A percentile compares a stretch with the other conserved stretches of the same genome.
phyloP scores from a whole-genome alignment of 2,888 invertebrate species.

The Diabrotica balteata region DNA sequence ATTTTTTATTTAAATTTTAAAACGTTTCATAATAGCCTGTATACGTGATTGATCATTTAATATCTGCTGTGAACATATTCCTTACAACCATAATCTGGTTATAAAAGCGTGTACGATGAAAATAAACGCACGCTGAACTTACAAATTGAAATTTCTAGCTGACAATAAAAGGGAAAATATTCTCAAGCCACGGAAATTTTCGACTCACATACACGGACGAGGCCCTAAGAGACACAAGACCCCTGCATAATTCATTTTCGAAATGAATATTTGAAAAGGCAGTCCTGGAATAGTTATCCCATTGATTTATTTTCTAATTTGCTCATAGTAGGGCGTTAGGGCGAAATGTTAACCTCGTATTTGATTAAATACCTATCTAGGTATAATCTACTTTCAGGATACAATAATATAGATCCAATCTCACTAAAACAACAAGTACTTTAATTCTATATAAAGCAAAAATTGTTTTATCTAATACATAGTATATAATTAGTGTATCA shows the following conservation, averaged over 20 bases:
- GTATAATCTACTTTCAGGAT: no score
- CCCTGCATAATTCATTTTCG: slow-evolving; percentile 23
- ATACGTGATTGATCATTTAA: no score
- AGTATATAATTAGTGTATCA: no score
- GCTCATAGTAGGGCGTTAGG: slow-evolving; percentile 1
- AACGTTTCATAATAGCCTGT: no score
- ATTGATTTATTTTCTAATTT: slow-evolving; percentile 26
- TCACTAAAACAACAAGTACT: no score
- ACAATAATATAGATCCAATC: no score
- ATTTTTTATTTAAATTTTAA: no score
- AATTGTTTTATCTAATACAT: no score
- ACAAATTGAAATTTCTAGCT: slow-evolving; percentile 24
- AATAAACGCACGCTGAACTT: slow-evolving; percentile 12
- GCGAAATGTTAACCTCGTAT: neutral
- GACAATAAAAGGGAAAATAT: slow-evolving; percentile 27
- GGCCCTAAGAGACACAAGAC: slow-evolving; percentile 17
- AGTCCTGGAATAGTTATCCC: slow-evolving; percentile 23
- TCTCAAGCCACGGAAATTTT: slow-evolving; percentile 15
- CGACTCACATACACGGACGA: slow-evolving; percentile 16
- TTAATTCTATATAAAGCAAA: no score
- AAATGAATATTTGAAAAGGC: slow-evolving; percentile 25
- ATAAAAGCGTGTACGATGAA: slow-evolving; percentile 17
- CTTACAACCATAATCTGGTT: slow-evolving; percentile 16
- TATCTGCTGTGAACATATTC: neutral
- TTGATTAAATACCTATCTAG: neutral